Evolutionary conservation across 2,113 vertebrate species (phyloP), one percentile per base, ranked within the genome.

Genomic region (Chascanopsetta lugubris): DNA sequence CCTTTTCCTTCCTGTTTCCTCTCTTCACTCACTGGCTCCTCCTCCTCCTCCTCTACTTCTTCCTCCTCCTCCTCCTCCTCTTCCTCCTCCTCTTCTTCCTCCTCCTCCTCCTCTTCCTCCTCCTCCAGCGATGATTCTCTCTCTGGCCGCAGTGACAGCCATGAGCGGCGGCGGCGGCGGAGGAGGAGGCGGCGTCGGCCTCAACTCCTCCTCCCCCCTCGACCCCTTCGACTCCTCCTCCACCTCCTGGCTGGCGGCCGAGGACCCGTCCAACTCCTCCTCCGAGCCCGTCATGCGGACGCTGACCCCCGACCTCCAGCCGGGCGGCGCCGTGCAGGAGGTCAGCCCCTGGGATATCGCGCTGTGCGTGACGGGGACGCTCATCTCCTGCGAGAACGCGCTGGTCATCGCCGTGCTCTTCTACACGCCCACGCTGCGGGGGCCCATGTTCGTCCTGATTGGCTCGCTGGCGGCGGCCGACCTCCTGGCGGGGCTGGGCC

Each of bases 311-410:
- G 85, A 89, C 75, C 67, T 89, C 61, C 68, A 69, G 48, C 89
- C 84, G 0, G 57, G 69, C 0, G 30, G 72, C 0, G 54, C 45
- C 0, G 24, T 70, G 1, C 81, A 73, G 69, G 88, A 86, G 18
- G 93, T 96, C 32, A 96, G 87, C 85, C 94, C 95, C 0, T 96
- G 95, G 95, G 95, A 96, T 84, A 87, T 96, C 43, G 94, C 94
- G 0, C 89, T 96, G 12, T 96, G 95, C 53, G 94, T 95, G 18
- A 94, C 95, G 0, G 95, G 95, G 56, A 95, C 95, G 15, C 92
- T 94, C 51, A 93, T 95, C 85, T 94, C 95, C 30, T 94, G 94
- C 0, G 95, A 96, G 72, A 96, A 96, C 53, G 94, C 94, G 2
- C 85, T 97, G 82, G 95, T 96, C 60, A 93, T 97, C 56, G 95